These are phyloP conservation scores for Pantherophis vulpinus DNA, from an alignment of 2,797 vertebrate species.

Conservation along the genomic window DNA sequence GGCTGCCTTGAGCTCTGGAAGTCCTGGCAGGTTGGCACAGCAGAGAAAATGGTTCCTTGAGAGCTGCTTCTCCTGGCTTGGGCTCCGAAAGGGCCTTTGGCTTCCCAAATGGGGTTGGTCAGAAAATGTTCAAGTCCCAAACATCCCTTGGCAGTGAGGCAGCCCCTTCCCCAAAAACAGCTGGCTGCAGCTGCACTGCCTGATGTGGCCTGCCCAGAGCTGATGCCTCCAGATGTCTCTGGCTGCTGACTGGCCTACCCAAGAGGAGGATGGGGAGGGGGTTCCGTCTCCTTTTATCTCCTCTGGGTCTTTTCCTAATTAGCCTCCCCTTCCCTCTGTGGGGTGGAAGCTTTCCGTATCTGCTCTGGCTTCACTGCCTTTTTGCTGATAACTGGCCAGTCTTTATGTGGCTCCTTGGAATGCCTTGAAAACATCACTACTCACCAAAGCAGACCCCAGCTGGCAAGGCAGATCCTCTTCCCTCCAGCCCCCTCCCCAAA, in stretches of 20 bases:
- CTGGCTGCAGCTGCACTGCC: background rate
- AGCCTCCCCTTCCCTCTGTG: background rate
- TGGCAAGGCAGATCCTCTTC: conserved; percentile 2
- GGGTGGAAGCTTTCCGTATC: background rate
- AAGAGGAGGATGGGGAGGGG: background rate
- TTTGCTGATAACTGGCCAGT: conserved; percentile 12
- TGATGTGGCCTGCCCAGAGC: background rate
- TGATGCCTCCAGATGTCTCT: background rate
- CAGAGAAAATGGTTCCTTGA: background rate
- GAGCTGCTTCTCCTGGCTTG: background rate
- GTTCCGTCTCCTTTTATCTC: background rate
- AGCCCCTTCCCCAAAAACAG: background rate
- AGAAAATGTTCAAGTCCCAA: background rate
- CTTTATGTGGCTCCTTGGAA: conserved; percentile 21
- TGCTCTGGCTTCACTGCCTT: background rate
- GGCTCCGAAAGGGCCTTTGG: background rate
- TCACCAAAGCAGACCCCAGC: conserved; percentile 1
- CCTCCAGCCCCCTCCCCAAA: background rate
- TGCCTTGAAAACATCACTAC: conserved; percentile 28
- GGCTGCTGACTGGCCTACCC: background rate
- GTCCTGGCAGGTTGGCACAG: conserved; percentile 1
- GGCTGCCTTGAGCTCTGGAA: conserved; percentile 29
- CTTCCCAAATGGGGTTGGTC: background rate
- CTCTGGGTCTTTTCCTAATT: conserved; percentile 5
- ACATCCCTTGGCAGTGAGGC: background rate